Evolutionary conservation across 2,888 invertebrate species (phyloP).

Genomic region (Eupithecia pulchellata): DNA sequence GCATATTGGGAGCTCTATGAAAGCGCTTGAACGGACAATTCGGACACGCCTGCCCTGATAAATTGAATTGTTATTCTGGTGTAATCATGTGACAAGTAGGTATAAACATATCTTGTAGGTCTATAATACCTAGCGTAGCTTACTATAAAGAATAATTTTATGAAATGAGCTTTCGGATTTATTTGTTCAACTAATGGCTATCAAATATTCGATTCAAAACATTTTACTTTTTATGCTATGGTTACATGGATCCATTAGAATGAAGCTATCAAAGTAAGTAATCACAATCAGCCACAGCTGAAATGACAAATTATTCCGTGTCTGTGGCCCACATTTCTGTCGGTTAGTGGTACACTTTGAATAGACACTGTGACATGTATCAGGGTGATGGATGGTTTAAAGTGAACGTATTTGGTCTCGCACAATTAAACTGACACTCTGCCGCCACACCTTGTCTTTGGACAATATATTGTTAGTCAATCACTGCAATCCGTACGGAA

Average conservation of each 20-base stretch:
- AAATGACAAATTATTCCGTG: slow-evolving; percentile 70
- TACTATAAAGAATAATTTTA: background rate
- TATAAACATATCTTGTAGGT: background rate
- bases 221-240: background rate
- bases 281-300: slow-evolving; percentile 42
- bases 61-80: slow-evolving; percentile 61
- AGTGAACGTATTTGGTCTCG: slow-evolving; percentile 69
- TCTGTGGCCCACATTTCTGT: slow-evolving; percentile 68
- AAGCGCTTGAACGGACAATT: slow-evolving; percentile 64
- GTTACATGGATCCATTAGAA: slow-evolving; percentile 16
- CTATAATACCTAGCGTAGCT: background rate
- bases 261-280: slow-evolving; percentile 20
- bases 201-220: background rate
- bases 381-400: slow-evolving; percentile 71
- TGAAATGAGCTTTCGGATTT: background rate
- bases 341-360: slow-evolving; percentile 67
- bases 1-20: slow-evolving; percentile 54
- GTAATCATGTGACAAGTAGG: slow-evolving; percentile 21
- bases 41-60: slow-evolving; percentile 72
- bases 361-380: slow-evolving; percentile 63
- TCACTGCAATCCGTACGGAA: slow-evolving; percentile 69
- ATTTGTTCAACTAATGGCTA: background rate
- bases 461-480: slow-evolving; percentile 79
- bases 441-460: slow-evolving; percentile 75
- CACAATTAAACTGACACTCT: slow-evolving; percentile 72